Evolutionary conservation across 2,797 vertebrate genomes (phyloP), one percentile per base, ranked within the genome.

Genomic region (Siniperca obscura): DNA sequence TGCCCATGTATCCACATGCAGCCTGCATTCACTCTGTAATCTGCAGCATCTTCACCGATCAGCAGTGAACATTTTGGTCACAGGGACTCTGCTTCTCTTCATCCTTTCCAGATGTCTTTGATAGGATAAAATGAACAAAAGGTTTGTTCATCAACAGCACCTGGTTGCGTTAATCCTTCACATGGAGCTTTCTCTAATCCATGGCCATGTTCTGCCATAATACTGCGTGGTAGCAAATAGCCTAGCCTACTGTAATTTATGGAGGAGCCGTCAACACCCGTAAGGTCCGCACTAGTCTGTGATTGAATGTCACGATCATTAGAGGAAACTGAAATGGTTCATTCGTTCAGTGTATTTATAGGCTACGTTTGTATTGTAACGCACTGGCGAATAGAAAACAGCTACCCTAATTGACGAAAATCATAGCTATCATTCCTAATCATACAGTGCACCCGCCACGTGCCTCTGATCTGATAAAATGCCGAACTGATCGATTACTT

Each of bases 141-240:
- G 50, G 50, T 38, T 25, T 12, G 36, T 56, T 57, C 48, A 44
- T 44, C 67, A 3, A 0, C 77, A 61, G 60, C 72, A 64, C 80
- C 71, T 71, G 55, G 30, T 17, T 7, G 34, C 50, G 30, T 34
- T 72, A 69, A 82, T 69, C 62, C 62, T 6, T 14, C 66, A 75
- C 75, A 66, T n/a, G 34, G 57, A 19, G 68, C 27, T 30, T 22
- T 6, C 34, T 74, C 19, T 80, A 62, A 84, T 73, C 61, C 68
- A 22, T 3, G 59, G 30, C 9, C 53, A 69, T 27, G 22, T 38
- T 70, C 68, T 77, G 70, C 8, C 62, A 22, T 30, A 22, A 36
- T 6, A 27, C 40, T 69, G 40, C 17, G 22, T 66, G 30, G 8
- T 22, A 12, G 36, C 36, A 36, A 36, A 68, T 11, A 7, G 36